Percentiles rank a stretch among this genome's conserved stretches.
Conservation (phyloP, 2,888 invertebrate genomes). For the Pemphredon lugubris region DNA sequence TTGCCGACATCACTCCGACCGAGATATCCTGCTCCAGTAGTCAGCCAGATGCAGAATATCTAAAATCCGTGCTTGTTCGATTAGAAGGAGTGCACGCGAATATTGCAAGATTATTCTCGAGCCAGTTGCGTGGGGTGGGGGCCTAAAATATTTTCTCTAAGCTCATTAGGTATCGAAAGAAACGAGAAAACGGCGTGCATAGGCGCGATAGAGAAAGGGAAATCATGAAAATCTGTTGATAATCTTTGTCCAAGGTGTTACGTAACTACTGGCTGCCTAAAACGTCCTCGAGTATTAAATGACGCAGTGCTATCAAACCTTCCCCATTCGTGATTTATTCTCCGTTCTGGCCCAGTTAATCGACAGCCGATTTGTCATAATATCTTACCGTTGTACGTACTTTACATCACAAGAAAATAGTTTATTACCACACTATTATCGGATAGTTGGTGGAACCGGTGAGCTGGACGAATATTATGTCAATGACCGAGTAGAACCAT, state of each 20-base stretch:
- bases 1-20: too few species aligned
- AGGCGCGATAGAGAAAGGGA: neutral
- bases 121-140: too few species aligned
- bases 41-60: too few species aligned
- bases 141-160: too few species aligned
- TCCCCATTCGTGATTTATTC: constrained; percentile 12
- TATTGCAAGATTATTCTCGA: too few species aligned
- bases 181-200: neutral
- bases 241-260: constrained; percentile 39
- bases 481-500: constrained; percentile 26
- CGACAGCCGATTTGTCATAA: neutral
- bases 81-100: too few species aligned
- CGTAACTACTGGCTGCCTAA: constrained; percentile 41
- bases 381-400: constrained; percentile 3
- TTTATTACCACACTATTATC: constrained; percentile 14
- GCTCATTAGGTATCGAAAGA: neutral
- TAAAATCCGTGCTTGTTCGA: too few species aligned
- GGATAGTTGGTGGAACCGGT: constrained; percentile 7
- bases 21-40: too few species aligned
- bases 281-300: constrained; percentile 25
- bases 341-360: neutral
- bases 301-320: constrained; percentile 1
- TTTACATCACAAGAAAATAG: constrained; percentile 5
- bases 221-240: constrained; percentile 40
- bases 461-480: constrained; percentile 24